A percentile compares a stretch with the other conserved stretches of the same genome.
These are phyloP conservation scores for Diuraphis noxia DNA, from an alignment of 1,140 invertebrate genomes.

Conservation along the genomic window DNA sequence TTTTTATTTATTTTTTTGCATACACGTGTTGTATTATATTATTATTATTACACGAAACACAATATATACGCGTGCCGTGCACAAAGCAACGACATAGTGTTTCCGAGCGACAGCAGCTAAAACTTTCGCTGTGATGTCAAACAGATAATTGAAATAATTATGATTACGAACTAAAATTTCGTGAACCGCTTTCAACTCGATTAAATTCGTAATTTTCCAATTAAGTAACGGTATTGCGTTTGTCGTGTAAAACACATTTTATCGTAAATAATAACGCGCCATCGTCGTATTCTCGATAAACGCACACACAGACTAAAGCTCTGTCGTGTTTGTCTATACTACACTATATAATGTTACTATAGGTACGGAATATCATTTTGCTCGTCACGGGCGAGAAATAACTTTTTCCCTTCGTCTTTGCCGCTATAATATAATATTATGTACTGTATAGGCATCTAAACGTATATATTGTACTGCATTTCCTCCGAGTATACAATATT, in stretches of 20 bases:
- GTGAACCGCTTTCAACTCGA: constrained; percentile 5
- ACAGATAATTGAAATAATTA: neutral
- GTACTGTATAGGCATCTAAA: neutral
- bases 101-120: neutral
- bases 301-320: neutral
- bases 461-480: neutral
- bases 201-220: constrained; percentile 25
- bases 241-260: neutral
- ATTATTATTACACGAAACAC: neutral
- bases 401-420: neutral
- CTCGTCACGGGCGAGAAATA: neutral
- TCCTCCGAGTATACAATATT: too few relatives aligned
- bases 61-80: too few relatives aligned
- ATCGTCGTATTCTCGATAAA: neutral
- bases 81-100: neutral
- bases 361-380: neutral
- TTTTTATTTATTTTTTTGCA: neutral
- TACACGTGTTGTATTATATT: neutral
- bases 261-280: neutral
- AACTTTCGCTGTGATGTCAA: neutral
- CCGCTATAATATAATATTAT: neutral
- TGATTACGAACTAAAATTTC: neutral
- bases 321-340: neutral
- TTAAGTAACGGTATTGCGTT: neutral
- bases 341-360: neutral